These are phyloP conservation scores for Prionace glauca DNA, from an alignment of 2,797 vertebrate species.

Conservation along the genomic window DNA sequence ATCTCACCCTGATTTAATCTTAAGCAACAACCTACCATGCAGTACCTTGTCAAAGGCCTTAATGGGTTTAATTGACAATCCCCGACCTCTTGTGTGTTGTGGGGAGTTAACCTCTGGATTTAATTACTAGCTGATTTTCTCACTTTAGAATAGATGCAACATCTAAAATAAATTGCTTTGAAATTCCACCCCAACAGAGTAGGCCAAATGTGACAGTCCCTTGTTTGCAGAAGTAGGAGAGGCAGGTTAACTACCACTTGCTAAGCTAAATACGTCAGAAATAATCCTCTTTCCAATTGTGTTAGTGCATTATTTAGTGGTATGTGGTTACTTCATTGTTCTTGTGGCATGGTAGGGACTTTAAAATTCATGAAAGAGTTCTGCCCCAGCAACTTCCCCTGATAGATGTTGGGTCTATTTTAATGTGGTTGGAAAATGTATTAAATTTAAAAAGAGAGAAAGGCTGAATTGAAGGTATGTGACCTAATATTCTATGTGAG, in stretches of 20 bases:
- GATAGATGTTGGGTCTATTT: neutral
- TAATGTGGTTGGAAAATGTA: neutral
- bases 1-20: too few species aligned
- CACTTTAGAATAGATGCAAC: neutral
- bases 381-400: neutral
- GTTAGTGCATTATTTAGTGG: neutral
- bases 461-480: neutral
- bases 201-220: neutral
- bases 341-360: neutral
- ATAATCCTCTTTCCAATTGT: neutral
- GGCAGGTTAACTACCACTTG: neutral
- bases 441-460: neutral
- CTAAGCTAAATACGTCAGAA: neutral
- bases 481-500: neutral
- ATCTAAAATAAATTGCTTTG: neutral
- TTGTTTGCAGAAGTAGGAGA: neutral
- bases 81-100: too few species aligned
- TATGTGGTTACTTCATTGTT: neutral
- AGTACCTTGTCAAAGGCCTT: too few species aligned
- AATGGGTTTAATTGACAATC: too few species aligned
- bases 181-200: neutral
- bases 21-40: too few species aligned
- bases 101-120: neutral
- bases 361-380: neutral
- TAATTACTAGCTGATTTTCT: neutral